Evolutionary conservation across 2,797 vertebrate genomes (phyloP), one percentile per base, ranked within the genome.

Genomic region (Muscicapa comitata): DNA sequence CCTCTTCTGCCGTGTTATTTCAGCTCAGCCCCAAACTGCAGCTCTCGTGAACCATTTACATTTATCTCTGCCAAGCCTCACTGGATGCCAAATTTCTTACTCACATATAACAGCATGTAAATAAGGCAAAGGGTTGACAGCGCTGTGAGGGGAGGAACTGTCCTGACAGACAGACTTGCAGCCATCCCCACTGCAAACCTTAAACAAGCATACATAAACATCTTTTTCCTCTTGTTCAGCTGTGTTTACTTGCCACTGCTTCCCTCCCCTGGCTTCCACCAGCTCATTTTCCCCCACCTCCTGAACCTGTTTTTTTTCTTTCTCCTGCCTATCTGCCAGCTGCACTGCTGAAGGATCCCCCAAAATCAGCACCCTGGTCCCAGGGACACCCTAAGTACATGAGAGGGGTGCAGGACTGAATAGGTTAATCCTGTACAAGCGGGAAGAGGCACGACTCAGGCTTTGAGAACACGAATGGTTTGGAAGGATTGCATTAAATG

Each of bases 161-260:
- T 43, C 57, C 61, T 85, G 53, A 73, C 57, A 91, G 80, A 59
- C 72, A 91, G 81, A 53, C 72, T 83, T 45, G 53, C 70, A 66
- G 81, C 65, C 88, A 87, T 83, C 66, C 51, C 35, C 54, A 38
- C 29, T 59, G 79, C 57, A 80, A 94, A 85, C 68, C 59, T 93
- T 81, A 68, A 93, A 90, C 68, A 92, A 92, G 79, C 48, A 68
- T 31, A 92, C n/a, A 77, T 86, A 95, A 94, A 95, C 86, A 92
- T 70, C 45, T 75, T 91, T 96, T 96, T 83, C 94, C 86, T 96
- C 95, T 63, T 76, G 71, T 90, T 95, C 93, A 93, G 88, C 90
- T 96, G 90, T 86, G 81, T 95, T 96, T 96, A 92, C 72, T 94
- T 94, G 95, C 91, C 83, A 86, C 80, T 72, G 78, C 88, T 96